Evolutionary conservation across 2,797 vertebrate species (phyloP).

Genomic region (Bryconaethiops microstoma): DNA sequence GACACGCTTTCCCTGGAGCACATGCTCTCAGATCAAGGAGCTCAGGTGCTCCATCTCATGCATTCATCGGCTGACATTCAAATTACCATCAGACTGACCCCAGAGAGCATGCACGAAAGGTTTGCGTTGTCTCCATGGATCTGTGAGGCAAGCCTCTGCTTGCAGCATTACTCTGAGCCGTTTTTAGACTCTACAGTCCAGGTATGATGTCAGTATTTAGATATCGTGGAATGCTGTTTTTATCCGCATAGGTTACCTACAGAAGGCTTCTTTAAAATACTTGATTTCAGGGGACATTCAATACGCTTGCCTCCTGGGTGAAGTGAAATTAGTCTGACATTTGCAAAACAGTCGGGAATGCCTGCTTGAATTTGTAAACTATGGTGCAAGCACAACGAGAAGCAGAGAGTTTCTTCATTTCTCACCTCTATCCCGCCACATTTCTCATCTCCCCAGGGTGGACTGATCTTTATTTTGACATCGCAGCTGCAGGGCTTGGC

Average conservation of each 20-base stretch:
- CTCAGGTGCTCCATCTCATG: slow-evolving; percentile 58
- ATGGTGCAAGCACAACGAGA: neutral
- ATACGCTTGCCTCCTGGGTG: slow-evolving; percentile 16
- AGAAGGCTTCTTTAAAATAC: neutral
- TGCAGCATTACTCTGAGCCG: slow-evolving; percentile 53
- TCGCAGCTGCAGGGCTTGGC: slow-evolving; percentile 3
- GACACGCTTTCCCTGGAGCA: slow-evolving; percentile 54
- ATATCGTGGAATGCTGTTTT: slow-evolving; percentile 8
- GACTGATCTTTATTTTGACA: neutral
- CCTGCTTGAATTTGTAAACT: slow-evolving; percentile 9
- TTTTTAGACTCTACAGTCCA: slow-evolving; percentile 56
- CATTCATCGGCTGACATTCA: slow-evolving; percentile 57
- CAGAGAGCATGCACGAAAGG: slow-evolving; percentile 45
- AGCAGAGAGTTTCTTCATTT: slow-evolving; percentile 5
- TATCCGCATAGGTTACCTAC: slow-evolving; percentile 19
- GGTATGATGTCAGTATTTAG: slow-evolving; percentile 18
- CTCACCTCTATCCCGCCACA: neutral
- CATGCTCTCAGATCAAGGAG: slow-evolving; percentile 65
- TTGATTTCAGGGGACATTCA: slow-evolving; percentile 12
- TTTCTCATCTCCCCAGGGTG: neutral
- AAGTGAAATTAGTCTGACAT: slow-evolving; percentile 33
- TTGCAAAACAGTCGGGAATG: slow-evolving; percentile 5
- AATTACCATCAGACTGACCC: slow-evolving; percentile 47
- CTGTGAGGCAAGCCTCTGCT: slow-evolving; percentile 53
- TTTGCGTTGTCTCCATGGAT: slow-evolving; percentile 57